Evolutionary conservation across 2,888 invertebrate species (phyloP).

Genomic region (Nebria salina): DNA sequence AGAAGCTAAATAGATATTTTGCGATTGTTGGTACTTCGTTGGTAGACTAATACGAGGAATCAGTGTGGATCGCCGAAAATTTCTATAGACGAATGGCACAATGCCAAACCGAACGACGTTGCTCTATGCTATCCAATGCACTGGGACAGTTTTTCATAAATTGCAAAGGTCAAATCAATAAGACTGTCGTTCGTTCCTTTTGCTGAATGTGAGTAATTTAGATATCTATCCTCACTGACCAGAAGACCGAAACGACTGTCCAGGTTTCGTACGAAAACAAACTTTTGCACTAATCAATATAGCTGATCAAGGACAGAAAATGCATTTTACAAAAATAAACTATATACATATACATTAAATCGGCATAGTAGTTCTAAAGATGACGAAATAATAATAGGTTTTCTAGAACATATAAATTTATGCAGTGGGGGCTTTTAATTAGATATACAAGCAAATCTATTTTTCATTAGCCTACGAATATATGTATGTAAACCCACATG

Average conservation of each 20-base stretch:
- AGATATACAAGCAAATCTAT: background rate
- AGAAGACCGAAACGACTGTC: slow-evolving; percentile 25
- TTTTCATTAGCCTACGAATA: background rate
- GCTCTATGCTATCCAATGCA: slow-evolving; percentile 27
- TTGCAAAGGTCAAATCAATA: slow-evolving; percentile 43
- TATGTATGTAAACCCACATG: background rate
- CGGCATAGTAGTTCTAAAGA: no score
- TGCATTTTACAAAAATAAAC: background rate
- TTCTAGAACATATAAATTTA: no score
- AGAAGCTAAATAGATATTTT: background rate
- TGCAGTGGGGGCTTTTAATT: no score
- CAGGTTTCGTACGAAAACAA: slow-evolving; percentile 27
- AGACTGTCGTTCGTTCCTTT: slow-evolving; percentile 24
- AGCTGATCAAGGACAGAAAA: slow-evolving; percentile 2
- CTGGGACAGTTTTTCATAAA: slow-evolving; percentile 39
- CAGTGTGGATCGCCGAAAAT: slow-evolving; percentile 9
- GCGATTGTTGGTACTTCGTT: background rate
- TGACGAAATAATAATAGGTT: no score
- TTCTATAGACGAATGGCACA: slow-evolving; percentile 26
- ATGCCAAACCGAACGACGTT: slow-evolving; percentile 25
- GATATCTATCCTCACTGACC: slow-evolving; percentile 36
- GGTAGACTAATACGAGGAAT: background rate
- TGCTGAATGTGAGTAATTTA: slow-evolving; percentile 36
- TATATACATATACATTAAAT: background rate
- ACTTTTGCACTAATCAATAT: slow-evolving; percentile 29